Conservation (phyloP, 2,113 vertebrate genomes). For the Marcusenius ussheri region DNA sequence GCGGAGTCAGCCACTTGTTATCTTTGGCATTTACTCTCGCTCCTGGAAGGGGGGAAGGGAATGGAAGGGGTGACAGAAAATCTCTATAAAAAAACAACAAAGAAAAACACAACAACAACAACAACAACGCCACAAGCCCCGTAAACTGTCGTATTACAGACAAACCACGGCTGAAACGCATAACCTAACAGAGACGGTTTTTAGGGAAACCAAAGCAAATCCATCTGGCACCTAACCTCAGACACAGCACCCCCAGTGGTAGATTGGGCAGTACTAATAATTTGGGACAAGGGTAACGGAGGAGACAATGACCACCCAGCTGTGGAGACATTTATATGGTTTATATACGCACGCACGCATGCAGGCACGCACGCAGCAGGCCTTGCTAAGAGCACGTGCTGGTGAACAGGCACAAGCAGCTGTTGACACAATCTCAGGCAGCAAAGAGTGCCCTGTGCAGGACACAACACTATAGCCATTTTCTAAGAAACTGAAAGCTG, state of each 20-base stretch:
- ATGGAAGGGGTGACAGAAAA: slow-evolving; percentile 16
- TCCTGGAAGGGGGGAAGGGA: slow-evolving; percentile 57
- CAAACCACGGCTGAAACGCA: not conserved
- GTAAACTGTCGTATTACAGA: not conserved
- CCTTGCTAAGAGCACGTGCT: not conserved
- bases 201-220: not conserved
- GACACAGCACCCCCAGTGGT: not conserved
- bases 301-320: not conserved
- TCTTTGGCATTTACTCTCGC: slow-evolving; percentile 99
- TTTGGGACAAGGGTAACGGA: not conserved
- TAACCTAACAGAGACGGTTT: not conserved
- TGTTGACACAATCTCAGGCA: slow-evolving; percentile 28
- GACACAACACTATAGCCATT: not conserved
- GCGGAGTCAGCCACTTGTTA: slow-evolving; percentile 99
- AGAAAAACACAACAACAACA: not conserved
- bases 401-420: slow-evolving; percentile 30
- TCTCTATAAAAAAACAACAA: not conserved
- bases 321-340: not conserved
- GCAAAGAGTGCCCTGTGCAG: not conserved
- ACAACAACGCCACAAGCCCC: not conserved
- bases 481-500: not conserved
- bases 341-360: not conserved
- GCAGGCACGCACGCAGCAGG: not conserved
- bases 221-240: not conserved
- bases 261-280: not conserved